These are phyloP conservation scores for Oreotrochilus melanogaster DNA, from an alignment of 2,113 vertebrate species.

Conservation along the genomic window DNA sequence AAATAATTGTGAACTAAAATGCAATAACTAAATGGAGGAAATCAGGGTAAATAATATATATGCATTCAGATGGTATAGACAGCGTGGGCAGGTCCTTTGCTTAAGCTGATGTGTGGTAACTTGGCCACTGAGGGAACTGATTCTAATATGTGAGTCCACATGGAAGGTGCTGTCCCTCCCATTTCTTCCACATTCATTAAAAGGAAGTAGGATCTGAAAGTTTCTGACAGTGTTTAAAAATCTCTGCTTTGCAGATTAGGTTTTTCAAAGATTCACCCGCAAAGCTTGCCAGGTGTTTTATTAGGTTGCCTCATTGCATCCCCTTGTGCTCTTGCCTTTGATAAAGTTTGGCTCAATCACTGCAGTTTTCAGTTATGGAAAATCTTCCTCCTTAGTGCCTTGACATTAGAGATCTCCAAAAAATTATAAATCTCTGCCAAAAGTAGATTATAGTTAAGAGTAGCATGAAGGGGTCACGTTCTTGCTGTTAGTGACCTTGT, in stretches of 20 bases:
- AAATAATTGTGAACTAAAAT: not conserved
- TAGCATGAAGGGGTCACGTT: not conserved
- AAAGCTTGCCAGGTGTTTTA: not conserved
- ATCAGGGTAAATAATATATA: not conserved
- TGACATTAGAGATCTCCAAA: not conserved
- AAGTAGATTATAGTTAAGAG: not conserved
- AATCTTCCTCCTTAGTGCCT: not conserved
- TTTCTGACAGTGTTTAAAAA: not conserved
- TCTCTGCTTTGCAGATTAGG: not conserved
- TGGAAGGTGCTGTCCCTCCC: no score
- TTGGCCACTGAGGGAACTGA: not conserved
- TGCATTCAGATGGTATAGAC: not conserved
- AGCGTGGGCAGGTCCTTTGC: not conserved
- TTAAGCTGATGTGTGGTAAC: rapidly evolving
- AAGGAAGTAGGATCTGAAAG: not conserved
- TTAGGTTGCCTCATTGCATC: not conserved
- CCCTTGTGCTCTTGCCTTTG: not conserved
- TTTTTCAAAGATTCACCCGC: not conserved
- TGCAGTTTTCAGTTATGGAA: not conserved
- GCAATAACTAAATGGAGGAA: not conserved
- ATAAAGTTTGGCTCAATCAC: not conserved
- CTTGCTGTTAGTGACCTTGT: not conserved
- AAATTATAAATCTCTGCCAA: not conserved
- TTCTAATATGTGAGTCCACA: not conserved
- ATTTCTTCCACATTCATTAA: not conserved